Base-by-base conservation (phyloP, 2,797 vertebrate species). In the Pseudotriccus pelzelni region DNA sequence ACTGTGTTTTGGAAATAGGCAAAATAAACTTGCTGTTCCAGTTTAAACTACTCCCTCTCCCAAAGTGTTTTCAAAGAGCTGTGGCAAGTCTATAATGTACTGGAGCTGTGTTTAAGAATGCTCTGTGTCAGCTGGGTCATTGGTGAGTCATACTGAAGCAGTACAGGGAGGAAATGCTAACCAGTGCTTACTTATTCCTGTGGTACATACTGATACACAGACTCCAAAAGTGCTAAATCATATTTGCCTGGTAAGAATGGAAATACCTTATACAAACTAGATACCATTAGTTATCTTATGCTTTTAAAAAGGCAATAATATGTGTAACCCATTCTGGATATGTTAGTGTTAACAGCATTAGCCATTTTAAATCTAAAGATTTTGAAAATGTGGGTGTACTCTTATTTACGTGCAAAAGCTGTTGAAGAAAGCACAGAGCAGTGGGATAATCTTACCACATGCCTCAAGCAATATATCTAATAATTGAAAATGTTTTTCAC, bases 401-500 rank as follows among this genome's bases (percentile, higher is more conserved):
- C 39, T 58, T 82, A 69, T 15, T 93, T 79, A 62, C 21, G 69
- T 64, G 59, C 55, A 84, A 70, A 91, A 50, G 20, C 47, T 79
- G n/a, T 28, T 83, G 74, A 82, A 77, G 44, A 77, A 89, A 77
- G 52, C 32, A 66, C 3, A 41, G 47, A 79, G 39, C 37, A 60
- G 72, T 52, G 44, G 44, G 41, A 23, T 87, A 82, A 75, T 92
- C 53, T 72, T 93, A 46, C n/a, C 28, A 50, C 39, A 8, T 81
- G 79, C 84, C 79, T 91, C 69, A 74, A 85, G 75, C 64, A 66
- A 10, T 53, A 21, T 46, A 76, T 68, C 37, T 87, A 68, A 78
- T 73, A 43, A 91, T 75, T 77, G 49, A 39, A 91, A 87, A 58
- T 69, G 36, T 67, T 90, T 93, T 96, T 41, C 60, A 60, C 9